Percentiles rank a stretch among this genome's conserved stretches.
phyloP scores from a whole-genome alignment of 2,888 invertebrate genomes.

The Trichogramma dendrolimi region DNA sequence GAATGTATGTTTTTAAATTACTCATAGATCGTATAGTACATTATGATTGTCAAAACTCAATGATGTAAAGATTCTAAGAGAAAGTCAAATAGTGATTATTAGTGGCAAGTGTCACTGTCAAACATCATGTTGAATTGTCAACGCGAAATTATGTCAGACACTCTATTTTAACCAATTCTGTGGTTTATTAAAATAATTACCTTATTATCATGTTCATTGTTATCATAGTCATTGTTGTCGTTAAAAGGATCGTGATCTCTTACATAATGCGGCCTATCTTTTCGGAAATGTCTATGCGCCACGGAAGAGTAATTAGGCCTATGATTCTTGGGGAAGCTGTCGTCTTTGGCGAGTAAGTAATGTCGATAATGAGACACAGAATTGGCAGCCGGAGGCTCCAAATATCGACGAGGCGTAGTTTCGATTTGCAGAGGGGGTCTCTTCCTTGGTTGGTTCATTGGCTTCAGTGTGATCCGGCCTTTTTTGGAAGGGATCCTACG shows the following conservation, averaged over 20 bases:
- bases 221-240: background rate
- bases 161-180: background rate
- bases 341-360: background rate
- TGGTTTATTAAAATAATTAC: background rate
- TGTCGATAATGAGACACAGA: conserved; percentile 10
- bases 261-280: conserved; percentile 4
- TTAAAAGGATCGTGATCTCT: conserved; percentile 20
- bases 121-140: too few species aligned
- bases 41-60: too few species aligned
- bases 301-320: background rate
- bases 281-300: background rate
- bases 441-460: too few species aligned
- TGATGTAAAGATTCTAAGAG: too few species aligned
- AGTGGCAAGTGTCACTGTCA: too few species aligned
- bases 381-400: conserved; percentile 14
- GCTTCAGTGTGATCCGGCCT: too few species aligned
- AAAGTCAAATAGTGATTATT: too few species aligned
- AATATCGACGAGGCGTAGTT: background rate
- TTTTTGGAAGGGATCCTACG: too few species aligned
- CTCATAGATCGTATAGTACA: too few species aligned
- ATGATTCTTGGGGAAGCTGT: background rate
- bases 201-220: background rate
- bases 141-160: background rate
- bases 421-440: too few species aligned
- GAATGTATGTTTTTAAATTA: too few species aligned